Conservation (phyloP, 2,113 vertebrate species). For the Elanoides forficatus region DNA sequence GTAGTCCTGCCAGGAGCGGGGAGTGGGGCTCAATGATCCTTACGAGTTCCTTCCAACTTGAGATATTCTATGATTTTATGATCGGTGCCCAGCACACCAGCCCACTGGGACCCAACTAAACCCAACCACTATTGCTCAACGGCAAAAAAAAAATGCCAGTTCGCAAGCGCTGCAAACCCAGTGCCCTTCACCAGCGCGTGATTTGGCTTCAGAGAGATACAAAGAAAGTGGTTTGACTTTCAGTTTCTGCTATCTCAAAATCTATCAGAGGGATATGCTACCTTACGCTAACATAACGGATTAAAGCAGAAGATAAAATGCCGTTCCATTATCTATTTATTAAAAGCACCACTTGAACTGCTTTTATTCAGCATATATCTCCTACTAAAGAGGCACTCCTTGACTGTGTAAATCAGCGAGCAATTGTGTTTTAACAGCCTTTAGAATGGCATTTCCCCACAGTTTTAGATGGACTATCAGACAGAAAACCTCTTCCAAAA, state of each 20-base stretch:
- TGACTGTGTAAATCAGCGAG: conserved; percentile 32
- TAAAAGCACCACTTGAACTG: conserved; percentile 59
- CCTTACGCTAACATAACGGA: background rate
- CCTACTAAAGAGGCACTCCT: conserved; percentile 28
- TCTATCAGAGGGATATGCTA: background rate
- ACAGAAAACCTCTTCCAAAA: conserved; percentile 31
- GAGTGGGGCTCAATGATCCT: background rate
- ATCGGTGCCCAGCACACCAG: background rate
- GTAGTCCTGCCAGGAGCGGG: background rate
- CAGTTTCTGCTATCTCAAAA: background rate
- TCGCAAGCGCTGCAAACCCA: background rate
- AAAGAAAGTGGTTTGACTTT: background rate
- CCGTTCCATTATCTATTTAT: conserved; percentile 46
- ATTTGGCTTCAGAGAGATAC: background rate
- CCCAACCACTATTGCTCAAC: background rate
- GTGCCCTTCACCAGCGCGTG: background rate
- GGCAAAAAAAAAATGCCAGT: background rate
- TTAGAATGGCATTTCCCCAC: background rate
- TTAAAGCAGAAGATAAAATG: conserved; percentile 63
- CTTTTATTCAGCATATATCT: conserved; percentile 45
- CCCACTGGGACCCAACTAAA: background rate
- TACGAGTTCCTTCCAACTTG: background rate
- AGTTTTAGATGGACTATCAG: conserved; percentile 39
- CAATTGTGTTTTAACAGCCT: conserved; percentile 27
- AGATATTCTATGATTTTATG: background rate